Percentiles rank a stretch among this genome's conserved stretches.
These are phyloP conservation scores for Trematomus bernacchii DNA, from an alignment of 2,797 vertebrate genomes.

Conservation along the genomic window DNA sequence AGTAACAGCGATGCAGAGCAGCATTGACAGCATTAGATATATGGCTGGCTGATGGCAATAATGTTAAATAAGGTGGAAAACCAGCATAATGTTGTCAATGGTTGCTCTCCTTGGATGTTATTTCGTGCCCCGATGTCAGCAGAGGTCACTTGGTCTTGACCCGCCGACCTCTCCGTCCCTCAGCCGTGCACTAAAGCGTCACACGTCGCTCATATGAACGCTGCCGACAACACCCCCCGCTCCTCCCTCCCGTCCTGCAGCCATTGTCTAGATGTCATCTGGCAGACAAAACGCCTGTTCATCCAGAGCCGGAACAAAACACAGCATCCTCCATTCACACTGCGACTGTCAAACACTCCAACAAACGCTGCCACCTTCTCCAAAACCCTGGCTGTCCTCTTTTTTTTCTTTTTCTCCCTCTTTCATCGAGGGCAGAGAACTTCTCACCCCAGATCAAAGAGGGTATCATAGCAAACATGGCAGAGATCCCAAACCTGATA, in stretches of 20 bases:
- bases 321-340: conserved; percentile 74
- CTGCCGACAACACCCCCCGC: background rate
- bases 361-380: conserved; percentile 62
- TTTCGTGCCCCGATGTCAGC: conserved; percentile 52
- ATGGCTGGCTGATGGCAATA: conserved; percentile 26
- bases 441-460: conserved; percentile 80
- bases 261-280: conserved; percentile 79
- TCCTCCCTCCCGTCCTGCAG: conserved; percentile 44
- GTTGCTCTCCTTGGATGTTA: conserved; percentile 30
- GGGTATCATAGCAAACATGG: conserved; percentile 79
- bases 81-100: conserved; percentile 16
- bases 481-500: conserved; percentile 69
- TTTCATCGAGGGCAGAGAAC: conserved; percentile 60
- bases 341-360: conserved; percentile 71
- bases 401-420: conserved; percentile 21
- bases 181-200: conserved; percentile 63
- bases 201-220: conserved; percentile 64
- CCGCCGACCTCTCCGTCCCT: conserved; percentile 72
- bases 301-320: conserved; percentile 76
- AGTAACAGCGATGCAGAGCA: background rate
- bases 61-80: conserved; percentile 43
- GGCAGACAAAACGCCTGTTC: conserved; percentile 79
- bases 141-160: conserved; percentile 70
- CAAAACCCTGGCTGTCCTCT: conserved; percentile 40
- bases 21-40: conserved; percentile 24